Conservation (phyloP, 1,140 invertebrate genomes). For the Cyclargus thomasi region DNA sequence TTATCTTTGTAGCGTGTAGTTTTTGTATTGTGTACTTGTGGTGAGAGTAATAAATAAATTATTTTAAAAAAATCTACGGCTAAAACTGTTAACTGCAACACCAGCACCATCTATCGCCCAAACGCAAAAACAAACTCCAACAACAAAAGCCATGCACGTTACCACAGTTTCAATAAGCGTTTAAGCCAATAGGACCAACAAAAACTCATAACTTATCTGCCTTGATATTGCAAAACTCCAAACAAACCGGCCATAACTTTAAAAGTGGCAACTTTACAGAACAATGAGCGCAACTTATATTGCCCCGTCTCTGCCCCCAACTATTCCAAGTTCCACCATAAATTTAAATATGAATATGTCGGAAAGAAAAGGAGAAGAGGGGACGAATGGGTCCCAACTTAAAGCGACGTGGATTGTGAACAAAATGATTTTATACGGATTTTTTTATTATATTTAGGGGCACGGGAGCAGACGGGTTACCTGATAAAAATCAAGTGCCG, state of each 20-base stretch:
- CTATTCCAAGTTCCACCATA: slow-evolving; percentile 53
- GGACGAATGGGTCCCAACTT: slow-evolving; percentile 28
- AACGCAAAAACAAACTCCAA: no score
- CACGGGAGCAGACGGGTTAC: no score
- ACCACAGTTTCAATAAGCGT: slow-evolving; percentile 4
- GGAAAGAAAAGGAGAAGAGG: slow-evolving; percentile 36
- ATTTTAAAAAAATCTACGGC: no score
- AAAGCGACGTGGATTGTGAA: no score
- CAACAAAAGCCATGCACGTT: not conserved
- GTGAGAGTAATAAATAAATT: no score
- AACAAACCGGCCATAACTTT: slow-evolving; percentile 24
- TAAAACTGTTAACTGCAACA: no score
- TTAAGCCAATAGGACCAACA: slow-evolving; percentile 1
- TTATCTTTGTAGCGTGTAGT: no score
- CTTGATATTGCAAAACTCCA: slow-evolving; percentile 12
- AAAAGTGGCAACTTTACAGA: slow-evolving; percentile 19
- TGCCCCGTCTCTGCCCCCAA: slow-evolving; percentile 45
- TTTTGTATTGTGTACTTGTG: no score
- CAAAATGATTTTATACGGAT: no score
- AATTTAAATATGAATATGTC: slow-evolving; percentile 66
- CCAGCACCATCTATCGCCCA: no score
- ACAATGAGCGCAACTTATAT: slow-evolving; percentile 39
- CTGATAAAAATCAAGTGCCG: no score
- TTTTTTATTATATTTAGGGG: no score
- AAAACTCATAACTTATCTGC: slow-evolving; percentile 13